Evolutionary conservation across 2,888 invertebrate genomes (phyloP), one percentile per base, ranked within the genome.

Genomic region (Nephrotoma guestfalica): DNA sequence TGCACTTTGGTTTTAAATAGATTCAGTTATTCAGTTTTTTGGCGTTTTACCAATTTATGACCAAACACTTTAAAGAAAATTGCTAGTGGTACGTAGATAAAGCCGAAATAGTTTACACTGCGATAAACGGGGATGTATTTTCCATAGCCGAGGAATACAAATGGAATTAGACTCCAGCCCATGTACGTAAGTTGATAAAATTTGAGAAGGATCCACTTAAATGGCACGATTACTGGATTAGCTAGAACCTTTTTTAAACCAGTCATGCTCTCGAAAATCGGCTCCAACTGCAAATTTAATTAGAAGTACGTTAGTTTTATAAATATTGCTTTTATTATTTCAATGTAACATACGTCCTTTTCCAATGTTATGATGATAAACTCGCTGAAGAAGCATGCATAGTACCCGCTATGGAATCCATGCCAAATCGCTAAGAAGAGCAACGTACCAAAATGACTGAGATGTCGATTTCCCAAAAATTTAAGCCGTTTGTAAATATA

Each of bases 361-460:
- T 98, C 98, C 90, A 96, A 94, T 88, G 94, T 94, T 90, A 98
- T 96, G 45, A 97, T 95, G 45, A 97, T 92, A 90, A 98, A 98
- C 90, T 99, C 99, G 91, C 97, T 95, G 87, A 96, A 93, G 93
- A 99, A 99, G 85, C 96, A 96, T 89, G 97, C 93, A 90, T 98
- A 99, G 90, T 99, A 99, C 0, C 99, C 99, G 9, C 96, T 95
- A 90, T 97, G 96, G 86, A 97, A 94, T 11, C 99, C 99, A 91
- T 99, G 99, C 99, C 99, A 99, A 0, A 98, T 90, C 0, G 99
- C 98, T 57, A 99, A 93, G 92, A 98, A 99, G 0, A 94, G 87
- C 71, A 99, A 92, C 0, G 98, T 96, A 0, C 94, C 93, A 0
- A 94, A 92, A 91, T 99, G 99, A 88, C 98, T 98, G 2, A 95